Conservation (phyloP, 2,888 invertebrate species). For the Stenolophus ochropezus region DNA sequence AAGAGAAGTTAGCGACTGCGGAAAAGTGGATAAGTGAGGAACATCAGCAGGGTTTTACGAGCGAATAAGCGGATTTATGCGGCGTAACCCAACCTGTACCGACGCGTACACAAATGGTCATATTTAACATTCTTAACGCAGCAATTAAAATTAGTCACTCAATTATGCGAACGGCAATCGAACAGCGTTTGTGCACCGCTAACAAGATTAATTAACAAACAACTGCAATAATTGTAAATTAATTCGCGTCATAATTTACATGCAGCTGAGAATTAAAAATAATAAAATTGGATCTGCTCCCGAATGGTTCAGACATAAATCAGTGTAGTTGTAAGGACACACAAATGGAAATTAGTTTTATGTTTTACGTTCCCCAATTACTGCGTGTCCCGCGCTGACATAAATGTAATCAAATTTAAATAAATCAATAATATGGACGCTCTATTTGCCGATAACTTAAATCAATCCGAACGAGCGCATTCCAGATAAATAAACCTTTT, state of each 20-base stretch:
- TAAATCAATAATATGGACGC: conserved; percentile 21
- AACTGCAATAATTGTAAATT: conserved; percentile 50
- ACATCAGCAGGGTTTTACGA: too few species aligned
- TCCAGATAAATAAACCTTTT: not conserved
- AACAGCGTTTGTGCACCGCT: conserved; percentile 27
- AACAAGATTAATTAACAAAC: conserved; percentile 52
- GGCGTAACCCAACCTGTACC: not conserved
- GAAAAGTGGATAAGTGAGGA: too few species aligned
- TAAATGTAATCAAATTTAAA: conserved; percentile 36
- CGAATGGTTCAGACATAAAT: conserved; percentile 41
- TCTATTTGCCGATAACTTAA: not conserved
- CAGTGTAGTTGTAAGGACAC: conserved; percentile 44
- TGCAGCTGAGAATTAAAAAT: conserved; percentile 30
- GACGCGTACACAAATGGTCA: conserved; percentile 18
- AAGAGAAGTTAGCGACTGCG: too few species aligned
- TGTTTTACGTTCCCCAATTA: conserved; percentile 41
- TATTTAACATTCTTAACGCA: conserved; percentile 44
- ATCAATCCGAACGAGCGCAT: not conserved
- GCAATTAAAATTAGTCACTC: conserved; percentile 47
- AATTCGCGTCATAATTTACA: conserved; percentile 46
- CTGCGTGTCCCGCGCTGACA: conserved; percentile 23
- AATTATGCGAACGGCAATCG: conserved; percentile 44
- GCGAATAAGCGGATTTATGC: too few species aligned
- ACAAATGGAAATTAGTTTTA: conserved; percentile 43
- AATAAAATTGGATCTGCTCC: conserved; percentile 39